Base-by-base conservation (phyloP, 2,113 vertebrate genomes). In the Pachypanchax playfairii region DNA sequence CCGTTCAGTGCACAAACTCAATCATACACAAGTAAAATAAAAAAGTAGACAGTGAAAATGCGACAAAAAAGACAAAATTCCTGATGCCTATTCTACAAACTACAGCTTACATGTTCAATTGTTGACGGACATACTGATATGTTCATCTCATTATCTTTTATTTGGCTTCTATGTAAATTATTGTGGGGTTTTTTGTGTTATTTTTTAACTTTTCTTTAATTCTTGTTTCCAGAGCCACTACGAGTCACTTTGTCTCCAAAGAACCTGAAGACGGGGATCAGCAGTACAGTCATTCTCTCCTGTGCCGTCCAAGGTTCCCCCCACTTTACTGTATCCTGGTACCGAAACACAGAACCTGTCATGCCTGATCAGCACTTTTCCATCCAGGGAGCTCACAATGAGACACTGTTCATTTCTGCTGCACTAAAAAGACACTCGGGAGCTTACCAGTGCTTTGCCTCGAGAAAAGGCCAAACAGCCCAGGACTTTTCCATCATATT, bases 371-470 rank as follows among this genome's bases (percentile, higher is more conserved):
- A 96, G 88, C 95, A 95, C 90, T 94, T 98, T 90, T 97, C 96
- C 87, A 95, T 99, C 88, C 95, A 97, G 12, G 97, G 97, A 7
- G 90, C 93, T 85, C 94, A 95, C 91, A 98, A 98, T 8, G 96
- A 99, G 89, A 98, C 95, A 0, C 91, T 99, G 6, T 96, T 98
- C 74, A 98, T 99, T 87, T 94, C 93, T 0, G 95, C 96, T 0
- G 97, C 97, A 3, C 96, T 97, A 85, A 98, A 98, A 88, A 95
- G 94, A 90, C 96, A 99, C 85, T 98, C 96, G 0, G 97, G 97
- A 0, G 96, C 96, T 46, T 99, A 99, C 76, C 97, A 99, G 90
- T 99, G 97, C 89, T 98, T 99, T 2, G 97, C 97, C 65, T 96
- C 93, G 0, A 94, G 96, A 70, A 98, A 95, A 79, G 86, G 90